Evolutionary conservation across 92 coral and sea anemone species (phyloP).

Genomic region (Hydrozoanthus gracilis): DNA sequence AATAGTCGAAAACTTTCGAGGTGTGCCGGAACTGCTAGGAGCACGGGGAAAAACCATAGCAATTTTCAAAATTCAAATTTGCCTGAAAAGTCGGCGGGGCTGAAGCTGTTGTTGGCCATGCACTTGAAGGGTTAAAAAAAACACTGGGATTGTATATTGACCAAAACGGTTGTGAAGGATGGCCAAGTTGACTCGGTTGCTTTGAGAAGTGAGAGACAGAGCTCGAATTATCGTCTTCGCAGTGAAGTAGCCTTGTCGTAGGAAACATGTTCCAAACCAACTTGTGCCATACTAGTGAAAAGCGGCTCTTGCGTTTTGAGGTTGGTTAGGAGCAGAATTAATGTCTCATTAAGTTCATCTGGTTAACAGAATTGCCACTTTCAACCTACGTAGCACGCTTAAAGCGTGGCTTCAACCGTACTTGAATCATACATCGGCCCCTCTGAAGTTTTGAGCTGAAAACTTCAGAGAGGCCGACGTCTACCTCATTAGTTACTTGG

Average conservation of each 20-base stretch:
- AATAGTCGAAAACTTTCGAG: neutral
- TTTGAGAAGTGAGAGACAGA: neutral
- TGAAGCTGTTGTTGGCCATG: neutral
- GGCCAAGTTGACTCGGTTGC: neutral
- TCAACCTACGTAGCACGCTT: conserved; percentile 5
- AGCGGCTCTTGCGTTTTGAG: too few relatives aligned
- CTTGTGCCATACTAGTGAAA: neutral
- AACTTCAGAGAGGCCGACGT: too few relatives aligned
- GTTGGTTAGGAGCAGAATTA: neutral
- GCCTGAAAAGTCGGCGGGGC: conserved; percentile 14
- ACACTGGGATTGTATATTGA: conserved; percentile 9
- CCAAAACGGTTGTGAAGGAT: neutral
- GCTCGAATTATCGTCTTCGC: neutral
- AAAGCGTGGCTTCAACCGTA: conserved; percentile 15
- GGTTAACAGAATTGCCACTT: conserved; percentile 2
- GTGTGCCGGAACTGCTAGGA: neutral
- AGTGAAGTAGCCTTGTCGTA: neutral
- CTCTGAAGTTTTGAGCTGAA: neutral
- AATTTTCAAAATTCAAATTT: neutral
- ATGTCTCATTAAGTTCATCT: neutral
- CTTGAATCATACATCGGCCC: conserved; percentile 17
- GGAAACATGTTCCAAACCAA: conserved; percentile 11
- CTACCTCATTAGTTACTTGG: too few relatives aligned
- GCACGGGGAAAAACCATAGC: neutral
- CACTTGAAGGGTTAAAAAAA: neutral